Evolutionary conservation across 2,113 vertebrate species (phyloP).

Genomic region (Blennius ocellaris): DNA sequence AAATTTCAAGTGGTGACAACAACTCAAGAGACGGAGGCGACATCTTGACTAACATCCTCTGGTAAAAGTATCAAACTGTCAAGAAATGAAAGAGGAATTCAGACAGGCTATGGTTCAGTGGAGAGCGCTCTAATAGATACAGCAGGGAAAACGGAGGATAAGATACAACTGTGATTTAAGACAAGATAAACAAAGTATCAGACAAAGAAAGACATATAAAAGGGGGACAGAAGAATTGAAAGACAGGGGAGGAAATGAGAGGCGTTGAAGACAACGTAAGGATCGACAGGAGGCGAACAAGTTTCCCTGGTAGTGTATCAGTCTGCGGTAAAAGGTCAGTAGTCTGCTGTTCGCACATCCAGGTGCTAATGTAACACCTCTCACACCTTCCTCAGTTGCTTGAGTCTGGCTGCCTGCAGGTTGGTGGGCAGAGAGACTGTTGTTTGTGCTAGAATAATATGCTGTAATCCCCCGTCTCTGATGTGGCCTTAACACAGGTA

Average conservation of each 20-base stretch:
- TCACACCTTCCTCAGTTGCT: constrained; percentile 68
- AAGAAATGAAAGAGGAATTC: constrained; percentile 27
- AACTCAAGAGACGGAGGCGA: constrained; percentile 38
- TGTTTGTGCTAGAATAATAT: constrained; percentile 82
- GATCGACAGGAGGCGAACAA: constrained; percentile 41
- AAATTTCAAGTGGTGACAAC: constrained; percentile 45
- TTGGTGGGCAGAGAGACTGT: constrained; percentile 75
- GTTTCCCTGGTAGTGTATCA: constrained; percentile 69
- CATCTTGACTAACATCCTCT: constrained; percentile 46
- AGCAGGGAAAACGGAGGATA: constrained; percentile 34
- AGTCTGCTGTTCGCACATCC: constrained; percentile 81
- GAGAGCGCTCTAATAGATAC: constrained; percentile 21
- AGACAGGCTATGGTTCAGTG: constrained; percentile 18
- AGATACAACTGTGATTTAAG: constrained; percentile 26
- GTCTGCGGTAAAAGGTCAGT: constrained; percentile 79
- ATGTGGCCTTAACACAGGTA: constrained; percentile 79
- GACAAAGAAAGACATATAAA: constrained; percentile 12
- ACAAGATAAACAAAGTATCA: constrained; percentile 1
- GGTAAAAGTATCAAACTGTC: constrained; percentile 53
- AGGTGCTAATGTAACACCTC: constrained; percentile 88
- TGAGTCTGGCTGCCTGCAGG: constrained; percentile 67
- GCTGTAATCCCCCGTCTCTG: constrained; percentile 77
- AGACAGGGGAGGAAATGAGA: constrained; percentile 25
- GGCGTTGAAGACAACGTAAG: constrained; percentile 44
- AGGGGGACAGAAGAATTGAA: constrained; percentile 9